Conservation (phyloP, 2,113 vertebrate species). For the Mormyrus lacerda region DNA sequence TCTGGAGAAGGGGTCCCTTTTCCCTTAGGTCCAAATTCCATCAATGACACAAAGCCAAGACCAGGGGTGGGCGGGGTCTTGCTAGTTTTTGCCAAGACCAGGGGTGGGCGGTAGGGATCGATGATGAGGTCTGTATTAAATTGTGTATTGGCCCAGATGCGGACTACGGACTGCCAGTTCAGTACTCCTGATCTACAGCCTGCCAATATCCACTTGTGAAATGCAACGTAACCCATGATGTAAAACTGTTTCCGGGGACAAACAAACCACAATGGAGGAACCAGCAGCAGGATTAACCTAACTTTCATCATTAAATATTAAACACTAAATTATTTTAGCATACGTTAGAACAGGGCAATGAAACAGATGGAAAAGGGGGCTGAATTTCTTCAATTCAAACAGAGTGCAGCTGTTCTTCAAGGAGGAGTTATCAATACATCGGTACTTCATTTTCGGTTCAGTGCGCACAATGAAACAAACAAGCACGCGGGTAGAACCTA, state of each 20-base stretch:
- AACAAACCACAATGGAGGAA: neutral
- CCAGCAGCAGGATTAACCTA: neutral
- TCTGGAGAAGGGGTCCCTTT: neutral
- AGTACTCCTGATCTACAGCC: neutral
- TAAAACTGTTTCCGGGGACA: neutral
- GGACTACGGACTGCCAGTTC: neutral
- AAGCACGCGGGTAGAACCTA: neutral
- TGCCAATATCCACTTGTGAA: neutral
- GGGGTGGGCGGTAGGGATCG: neutral
- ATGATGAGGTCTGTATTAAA: neutral
- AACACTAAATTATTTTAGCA: neutral
- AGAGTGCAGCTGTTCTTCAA: neutral
- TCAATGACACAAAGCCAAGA: neutral
- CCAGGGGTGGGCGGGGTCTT: neutral
- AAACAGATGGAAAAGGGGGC: neutral
- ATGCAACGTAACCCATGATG: neutral
- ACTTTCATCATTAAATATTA: no score
- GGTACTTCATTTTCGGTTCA: neutral
- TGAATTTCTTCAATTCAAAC: neutral
- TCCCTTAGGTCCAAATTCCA: neutral
- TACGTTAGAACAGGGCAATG: neutral
- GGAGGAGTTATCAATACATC: neutral
- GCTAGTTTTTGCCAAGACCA: no score
- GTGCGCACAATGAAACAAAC: neutral
- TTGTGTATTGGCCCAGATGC: neutral